Evolutionary conservation across 2,797 vertebrate genomes (phyloP).

Genomic region (Uromys caudimaculatus): DNA sequence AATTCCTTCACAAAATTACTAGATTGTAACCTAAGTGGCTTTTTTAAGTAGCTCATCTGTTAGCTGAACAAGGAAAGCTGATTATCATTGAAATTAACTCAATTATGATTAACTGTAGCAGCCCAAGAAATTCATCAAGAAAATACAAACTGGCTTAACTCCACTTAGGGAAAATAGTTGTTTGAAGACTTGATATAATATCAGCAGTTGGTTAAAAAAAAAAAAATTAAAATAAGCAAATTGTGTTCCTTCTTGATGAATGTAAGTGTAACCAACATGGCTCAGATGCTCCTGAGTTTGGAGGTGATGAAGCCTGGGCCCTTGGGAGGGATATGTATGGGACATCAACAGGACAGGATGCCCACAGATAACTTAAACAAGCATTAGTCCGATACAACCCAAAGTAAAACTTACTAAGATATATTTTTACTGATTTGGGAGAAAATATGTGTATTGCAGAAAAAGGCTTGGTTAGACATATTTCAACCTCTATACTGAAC

Average conservation of each 20-base stretch:
- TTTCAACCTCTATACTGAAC: conserved; percentile 1
- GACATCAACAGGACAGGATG: neutral
- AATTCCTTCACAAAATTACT: neutral
- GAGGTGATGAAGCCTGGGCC: neutral
- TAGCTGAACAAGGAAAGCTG: conserved; percentile 23
- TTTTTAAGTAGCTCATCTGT: neutral
- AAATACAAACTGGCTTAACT: neutral
- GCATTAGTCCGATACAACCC: neutral
- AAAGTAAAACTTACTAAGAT: conserved; percentile 23
- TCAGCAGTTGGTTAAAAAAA: neutral
- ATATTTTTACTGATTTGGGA: neutral
- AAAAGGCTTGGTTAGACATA: neutral
- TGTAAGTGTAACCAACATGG: neutral
- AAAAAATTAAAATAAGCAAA: neutral
- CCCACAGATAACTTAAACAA: neutral
- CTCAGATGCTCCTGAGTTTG: neutral
- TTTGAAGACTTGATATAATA: neutral
- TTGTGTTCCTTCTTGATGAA: neutral
- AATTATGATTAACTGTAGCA: neutral
- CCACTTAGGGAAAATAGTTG: neutral
- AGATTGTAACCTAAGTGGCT: conserved; percentile 25
- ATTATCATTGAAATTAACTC: neutral
- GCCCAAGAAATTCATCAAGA: conserved; percentile 36
- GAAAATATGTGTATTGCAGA: neutral
- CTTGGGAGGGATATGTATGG: neutral